Evolutionary conservation across 2,113 vertebrate species (phyloP), one percentile per base, ranked within the genome.

Genomic region (Crotophaga sulcirostris): DNA sequence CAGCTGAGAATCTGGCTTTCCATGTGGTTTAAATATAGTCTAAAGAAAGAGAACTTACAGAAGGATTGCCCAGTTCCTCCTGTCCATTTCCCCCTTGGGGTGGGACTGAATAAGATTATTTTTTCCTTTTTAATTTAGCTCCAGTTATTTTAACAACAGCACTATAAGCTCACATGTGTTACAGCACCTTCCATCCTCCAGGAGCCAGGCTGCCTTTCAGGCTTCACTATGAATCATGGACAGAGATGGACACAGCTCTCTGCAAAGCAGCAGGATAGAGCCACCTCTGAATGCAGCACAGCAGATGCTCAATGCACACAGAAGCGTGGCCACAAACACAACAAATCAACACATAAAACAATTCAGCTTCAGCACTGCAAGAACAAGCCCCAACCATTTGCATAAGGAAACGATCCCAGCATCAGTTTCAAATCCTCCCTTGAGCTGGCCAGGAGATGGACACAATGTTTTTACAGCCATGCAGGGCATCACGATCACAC

Each of bases 1-100:
- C 90, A 97, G 92, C 92, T 96, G 93, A 96, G 94, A 95, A 92
- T 95, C 88, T 96, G 95, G 88, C 88, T 88, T 76, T 90, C 2
- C 0, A 13, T 58, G 28, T 24, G 40, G 64, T 88, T 96, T 94
- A 96, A 96, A 97, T 93, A 92, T 94, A 96, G 92, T 90, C 56
- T 90, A 87, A 96, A 94, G 88, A 91, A 86, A 86, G 36, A 77
- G 36, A 95, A 95, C n/a, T 93, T 88, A 94, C 68, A 93, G 94
- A 91, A 91, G 68, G 56, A 92, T 94, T 96, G 85, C 93, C 79
- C 85, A 90, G 40, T 95, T 82, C 31, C 31, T 95, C 56, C 55
- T 88, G 93, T 95, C 96, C 93, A 90, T 91, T 92, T 92, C 25
- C 31, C 87, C 79, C 69, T 75, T 90, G 77, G 86, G 93, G 59